Percentiles rank a stretch among this genome's conserved stretches.
Conservation (phyloP, 2,797 vertebrate genomes). For the Morelia viridis region DNA sequence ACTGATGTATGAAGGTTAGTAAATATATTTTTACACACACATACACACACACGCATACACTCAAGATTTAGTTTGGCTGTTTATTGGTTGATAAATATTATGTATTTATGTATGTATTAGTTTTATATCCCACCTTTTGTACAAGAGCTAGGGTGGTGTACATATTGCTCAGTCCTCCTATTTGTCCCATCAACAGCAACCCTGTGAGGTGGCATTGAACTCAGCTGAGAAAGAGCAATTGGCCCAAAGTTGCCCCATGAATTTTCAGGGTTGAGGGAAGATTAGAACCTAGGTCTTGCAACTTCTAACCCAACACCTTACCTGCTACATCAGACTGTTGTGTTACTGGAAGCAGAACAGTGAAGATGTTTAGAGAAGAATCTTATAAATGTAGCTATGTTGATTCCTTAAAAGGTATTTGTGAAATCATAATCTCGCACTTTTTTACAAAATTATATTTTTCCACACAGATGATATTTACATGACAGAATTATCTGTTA, state of each 20-base stretch:
- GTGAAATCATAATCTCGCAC: neutral
- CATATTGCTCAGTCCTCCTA: neutral
- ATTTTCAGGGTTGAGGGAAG: neutral
- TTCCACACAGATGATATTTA: neutral
- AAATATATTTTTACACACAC: neutral
- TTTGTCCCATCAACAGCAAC: neutral
- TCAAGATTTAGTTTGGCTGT: neutral
- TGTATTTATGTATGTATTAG: neutral
- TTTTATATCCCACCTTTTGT: neutral
- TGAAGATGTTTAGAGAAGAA: neutral
- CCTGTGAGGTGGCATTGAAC: neutral
- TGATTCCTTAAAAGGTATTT: neutral
- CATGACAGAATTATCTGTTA: neutral
- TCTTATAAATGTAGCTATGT: neutral
- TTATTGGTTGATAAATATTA: neutral
- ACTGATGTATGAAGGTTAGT: constrained; percentile 94
- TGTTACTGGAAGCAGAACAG: neutral
- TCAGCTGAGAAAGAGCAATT: neutral
- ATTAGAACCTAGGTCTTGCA: neutral
- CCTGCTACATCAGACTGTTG: neutral
- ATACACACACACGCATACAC: too few relatives aligned
- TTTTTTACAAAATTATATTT: neutral
- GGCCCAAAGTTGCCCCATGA: neutral
- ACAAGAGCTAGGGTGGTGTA: neutral
- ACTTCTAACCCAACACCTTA: neutral